phyloP scores from a whole-genome alignment of 2,113 vertebrate species.

The Lepus europaeus region DNA sequence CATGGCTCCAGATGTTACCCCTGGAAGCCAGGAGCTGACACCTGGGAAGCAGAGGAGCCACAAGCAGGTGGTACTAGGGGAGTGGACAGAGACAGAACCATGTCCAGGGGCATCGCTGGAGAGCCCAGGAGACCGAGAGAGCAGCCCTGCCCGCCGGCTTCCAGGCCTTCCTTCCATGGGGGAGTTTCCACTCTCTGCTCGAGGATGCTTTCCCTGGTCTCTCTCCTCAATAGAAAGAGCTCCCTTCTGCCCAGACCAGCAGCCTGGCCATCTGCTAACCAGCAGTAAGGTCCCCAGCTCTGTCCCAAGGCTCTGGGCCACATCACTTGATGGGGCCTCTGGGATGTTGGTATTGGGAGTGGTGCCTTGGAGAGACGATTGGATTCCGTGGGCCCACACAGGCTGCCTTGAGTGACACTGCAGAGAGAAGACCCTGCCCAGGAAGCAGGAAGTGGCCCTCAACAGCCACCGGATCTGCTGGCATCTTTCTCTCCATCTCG shows the following conservation, averaged over 20 bases:
- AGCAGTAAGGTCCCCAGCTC: not conserved
- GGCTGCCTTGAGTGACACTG: no score
- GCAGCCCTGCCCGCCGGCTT: not conserved
- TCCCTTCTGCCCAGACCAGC: not conserved
- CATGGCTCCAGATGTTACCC: not conserved
- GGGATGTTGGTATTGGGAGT: no score
- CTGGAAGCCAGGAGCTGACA: not conserved
- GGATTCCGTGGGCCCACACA: no score
- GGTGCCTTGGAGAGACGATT: no score
- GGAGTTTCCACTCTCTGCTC: not conserved
- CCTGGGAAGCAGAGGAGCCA: not conserved
- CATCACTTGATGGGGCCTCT: no score
- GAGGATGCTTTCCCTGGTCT: not conserved
- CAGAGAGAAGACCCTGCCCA: not conserved
- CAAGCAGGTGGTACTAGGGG: not conserved
- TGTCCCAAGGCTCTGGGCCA: not conserved
- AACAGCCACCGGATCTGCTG: not conserved
- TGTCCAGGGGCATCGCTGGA: not conserved
- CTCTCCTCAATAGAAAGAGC: not conserved
- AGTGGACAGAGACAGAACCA: not conserved
- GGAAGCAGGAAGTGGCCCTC: not conserved
- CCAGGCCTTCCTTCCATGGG: not conserved
- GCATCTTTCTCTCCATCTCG: not conserved
- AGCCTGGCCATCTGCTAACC: not conserved
- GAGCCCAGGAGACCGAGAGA: not conserved